Base-by-base conservation (phyloP, 1,140 invertebrate genomes). In the Nixonia krombeini region DNA sequence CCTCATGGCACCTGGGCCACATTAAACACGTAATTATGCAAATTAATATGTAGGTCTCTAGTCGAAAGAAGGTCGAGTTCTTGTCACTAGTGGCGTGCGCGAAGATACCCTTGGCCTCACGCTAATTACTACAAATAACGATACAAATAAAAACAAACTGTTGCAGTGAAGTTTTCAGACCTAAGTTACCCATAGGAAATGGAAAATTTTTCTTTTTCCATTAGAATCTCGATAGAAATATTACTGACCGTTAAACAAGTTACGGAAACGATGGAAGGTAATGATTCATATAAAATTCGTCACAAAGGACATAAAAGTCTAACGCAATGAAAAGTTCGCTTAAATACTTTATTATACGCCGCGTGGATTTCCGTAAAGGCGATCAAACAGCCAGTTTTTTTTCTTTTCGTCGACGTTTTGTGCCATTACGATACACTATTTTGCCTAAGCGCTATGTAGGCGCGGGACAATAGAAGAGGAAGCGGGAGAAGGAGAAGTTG, bases 11-110 rank as follows among this genome's bases (percentile, higher is more conserved):
- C 46, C 68, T 70, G 38, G 68, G 76, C 65, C 70, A 66, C 70
- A 61, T 74, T 72, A 63, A 76, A 70, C 62, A 63, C 55, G 72
- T 64, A 81, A 81, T 84, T 82, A 82, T 80, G 80, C 73, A 83
- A 82, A 83, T 82, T 68, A 59, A 70, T 70, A 42, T 47, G 58
- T 62, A 47, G 70, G 57, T 57, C 52, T 70, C 49, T 62, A 64
- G 61, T 64, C 28, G 61, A 69, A 78, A 72, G 55, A 71, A 72
- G 72, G 70, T 69, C 63, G 51, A 29, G 28, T 49, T 33, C 35
- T 38, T 59, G 18, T 50, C 23, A 23, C 6, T 41, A 53, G 8
- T 52, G 4, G 40, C 44, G 25, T n/a, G n/a, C n/a, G n/a, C n/a
- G n/a, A n/a, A n/a, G n/a, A n/a, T n/a, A n/a, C n/a, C n/a, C n/a